Conservation (phyloP, 2,888 invertebrate species). For the Cryptocheilus praepositus region DNA sequence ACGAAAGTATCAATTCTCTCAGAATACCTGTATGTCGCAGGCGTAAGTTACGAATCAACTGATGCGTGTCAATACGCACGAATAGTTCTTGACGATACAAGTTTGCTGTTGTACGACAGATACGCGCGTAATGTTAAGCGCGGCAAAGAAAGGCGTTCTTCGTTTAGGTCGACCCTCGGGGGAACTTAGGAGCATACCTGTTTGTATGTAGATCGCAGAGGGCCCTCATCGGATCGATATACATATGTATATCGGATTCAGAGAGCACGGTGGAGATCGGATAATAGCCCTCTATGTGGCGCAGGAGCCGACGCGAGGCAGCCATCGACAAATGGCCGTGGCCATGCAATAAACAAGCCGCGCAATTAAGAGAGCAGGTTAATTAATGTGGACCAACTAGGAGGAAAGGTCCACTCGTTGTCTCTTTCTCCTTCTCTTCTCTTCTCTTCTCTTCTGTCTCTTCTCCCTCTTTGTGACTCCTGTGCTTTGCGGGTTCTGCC, state of each 20-base stretch:
- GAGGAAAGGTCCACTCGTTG: slow-evolving; percentile 38
- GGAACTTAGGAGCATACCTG: too few species aligned
- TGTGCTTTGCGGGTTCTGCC: not conserved
- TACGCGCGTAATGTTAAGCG: too few species aligned
- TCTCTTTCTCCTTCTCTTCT: slow-evolving; percentile 14
- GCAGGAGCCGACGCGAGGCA: slow-evolving; percentile 43
- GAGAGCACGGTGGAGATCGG: slow-evolving; percentile 45
- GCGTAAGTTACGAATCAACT: too few species aligned
- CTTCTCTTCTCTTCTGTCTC: slow-evolving; percentile 7
- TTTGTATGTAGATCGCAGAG: slow-evolving; percentile 15
- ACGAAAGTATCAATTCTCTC: too few species aligned
- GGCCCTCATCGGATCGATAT: slow-evolving; percentile 44
- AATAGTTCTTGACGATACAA: too few species aligned
- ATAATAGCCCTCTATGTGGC: slow-evolving; percentile 53
- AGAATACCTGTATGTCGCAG: too few species aligned
- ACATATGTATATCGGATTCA: slow-evolving; percentile 35
- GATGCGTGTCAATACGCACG: too few species aligned
- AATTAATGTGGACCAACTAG: slow-evolving; percentile 67
- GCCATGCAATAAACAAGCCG: slow-evolving; percentile 66
- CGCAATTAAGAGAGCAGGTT: slow-evolving; percentile 68
- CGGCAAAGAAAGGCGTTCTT: too few species aligned
- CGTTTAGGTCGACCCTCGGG: too few species aligned
- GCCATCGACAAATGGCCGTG: slow-evolving; percentile 64
- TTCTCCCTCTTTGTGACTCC: not conserved
- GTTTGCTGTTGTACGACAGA: too few species aligned